Evolutionary conservation across 2,797 vertebrate species (phyloP).

Genomic region (Rallus crepitans): DNA sequence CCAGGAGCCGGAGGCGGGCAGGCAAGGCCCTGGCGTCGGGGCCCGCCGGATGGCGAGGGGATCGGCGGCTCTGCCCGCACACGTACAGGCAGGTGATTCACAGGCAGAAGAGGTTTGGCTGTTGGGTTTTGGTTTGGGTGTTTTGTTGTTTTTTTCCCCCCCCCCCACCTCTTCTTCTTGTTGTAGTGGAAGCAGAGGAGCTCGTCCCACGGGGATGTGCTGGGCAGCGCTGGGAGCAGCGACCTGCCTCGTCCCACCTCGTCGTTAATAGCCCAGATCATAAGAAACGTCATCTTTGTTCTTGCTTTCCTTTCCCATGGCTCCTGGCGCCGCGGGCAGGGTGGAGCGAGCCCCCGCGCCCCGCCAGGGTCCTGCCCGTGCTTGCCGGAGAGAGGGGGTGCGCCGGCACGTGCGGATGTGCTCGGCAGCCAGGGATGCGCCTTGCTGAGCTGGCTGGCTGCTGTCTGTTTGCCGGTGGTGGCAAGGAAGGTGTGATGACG

Average conservation of each 20-base stretch:
- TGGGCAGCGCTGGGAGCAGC: slow-evolving; percentile 6
- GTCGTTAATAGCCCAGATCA: slow-evolving; percentile 52
- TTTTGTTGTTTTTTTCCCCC: no score
- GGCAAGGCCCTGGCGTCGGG: neutral
- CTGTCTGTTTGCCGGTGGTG: neutral
- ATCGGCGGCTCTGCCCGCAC: slow-evolving; percentile 4
- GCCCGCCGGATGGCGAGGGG: neutral
- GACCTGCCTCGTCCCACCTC: slow-evolving; percentile 36
- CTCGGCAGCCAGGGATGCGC: neutral
- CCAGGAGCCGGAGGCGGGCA: neutral
- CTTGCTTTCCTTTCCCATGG: slow-evolving; percentile 58
- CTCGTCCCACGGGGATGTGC: slow-evolving; percentile 14
- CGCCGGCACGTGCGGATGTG: neutral
- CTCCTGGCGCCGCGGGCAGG: slow-evolving; percentile 34
- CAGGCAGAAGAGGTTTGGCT: neutral
- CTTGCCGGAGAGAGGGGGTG: slow-evolving; percentile 53
- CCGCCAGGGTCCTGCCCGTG: slow-evolving; percentile 43
- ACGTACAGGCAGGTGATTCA: slow-evolving; percentile 61
- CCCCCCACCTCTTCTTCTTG: no score
- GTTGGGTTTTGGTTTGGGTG: no score
- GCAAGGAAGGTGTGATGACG: neutral
- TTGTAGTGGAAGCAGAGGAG: neutral
- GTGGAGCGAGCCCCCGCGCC: slow-evolving; percentile 26
- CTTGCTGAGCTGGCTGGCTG: neutral
- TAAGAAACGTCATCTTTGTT: slow-evolving; percentile 64